Evolutionary conservation across 2,888 invertebrate species (phyloP).

Genomic region (Oconnorella tubifera): DNA sequence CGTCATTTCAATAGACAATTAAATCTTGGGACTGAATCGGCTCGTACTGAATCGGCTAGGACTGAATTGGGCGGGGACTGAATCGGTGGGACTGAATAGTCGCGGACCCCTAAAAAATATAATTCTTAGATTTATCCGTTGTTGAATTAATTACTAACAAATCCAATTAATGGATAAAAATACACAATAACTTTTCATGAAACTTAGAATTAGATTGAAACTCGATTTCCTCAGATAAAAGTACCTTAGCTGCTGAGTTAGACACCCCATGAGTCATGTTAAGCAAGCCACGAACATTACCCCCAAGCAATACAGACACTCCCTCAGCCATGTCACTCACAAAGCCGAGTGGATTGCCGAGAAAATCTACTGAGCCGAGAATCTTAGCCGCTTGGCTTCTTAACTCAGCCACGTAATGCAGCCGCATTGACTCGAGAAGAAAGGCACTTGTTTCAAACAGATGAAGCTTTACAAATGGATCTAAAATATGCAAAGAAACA

Average conservation of each 20-base stretch:
- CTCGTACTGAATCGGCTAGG: too few relatives aligned
- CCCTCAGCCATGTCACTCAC: conserved; percentile 94
- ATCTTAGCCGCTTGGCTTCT: conserved; percentile 92
- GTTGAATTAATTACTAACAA: too few relatives aligned
- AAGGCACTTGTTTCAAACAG: conserved; percentile 37
- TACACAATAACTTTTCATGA: too few relatives aligned
- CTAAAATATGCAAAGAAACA: conserved; percentile 43
- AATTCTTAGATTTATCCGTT: too few relatives aligned
- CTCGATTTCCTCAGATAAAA: too few relatives aligned
- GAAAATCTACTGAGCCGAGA: conserved; percentile 91
- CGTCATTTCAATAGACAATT: too few relatives aligned
- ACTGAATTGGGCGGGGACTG: too few relatives aligned
- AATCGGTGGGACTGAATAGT: too few relatives aligned
- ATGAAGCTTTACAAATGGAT: conserved; percentile 31
- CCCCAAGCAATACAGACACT: conserved; percentile 86
- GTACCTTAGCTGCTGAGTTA: conserved; percentile 96
- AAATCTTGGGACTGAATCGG: too few relatives aligned
- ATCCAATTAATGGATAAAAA: too few relatives aligned
- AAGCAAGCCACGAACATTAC: conserved; percentile 84
- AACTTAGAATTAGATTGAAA: too few relatives aligned
- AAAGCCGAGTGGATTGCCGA: conserved; percentile 94
- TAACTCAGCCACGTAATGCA: conserved; percentile 35
- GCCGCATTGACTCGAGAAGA: conserved; percentile 31
- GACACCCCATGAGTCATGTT: conserved; percentile 96
- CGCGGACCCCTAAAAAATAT: too few relatives aligned